These are phyloP conservation scores for Pollenia angustigena DNA, from an alignment of 2,888 invertebrate species.

Conservation along the genomic window DNA sequence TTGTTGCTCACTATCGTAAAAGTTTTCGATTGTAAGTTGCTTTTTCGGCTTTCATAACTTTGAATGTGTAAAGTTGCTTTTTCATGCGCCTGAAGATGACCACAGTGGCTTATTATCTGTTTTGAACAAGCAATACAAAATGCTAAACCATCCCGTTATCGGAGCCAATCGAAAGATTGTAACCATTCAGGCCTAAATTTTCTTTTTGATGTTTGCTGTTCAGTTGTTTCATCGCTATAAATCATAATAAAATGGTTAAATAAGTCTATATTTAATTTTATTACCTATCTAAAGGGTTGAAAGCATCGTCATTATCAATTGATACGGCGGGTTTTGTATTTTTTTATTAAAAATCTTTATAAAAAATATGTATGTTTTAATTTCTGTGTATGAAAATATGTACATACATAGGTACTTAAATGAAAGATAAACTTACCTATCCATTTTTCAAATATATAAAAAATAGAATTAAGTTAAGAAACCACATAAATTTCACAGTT, in stretches of 20 bases:
- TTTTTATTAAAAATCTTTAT: neutral
- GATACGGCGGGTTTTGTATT: no score
- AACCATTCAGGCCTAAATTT: no score
- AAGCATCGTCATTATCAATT: no score
- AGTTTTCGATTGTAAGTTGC: conserved; percentile 1
- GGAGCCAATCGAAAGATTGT: no score
- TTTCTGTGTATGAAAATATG: conserved; percentile 1
- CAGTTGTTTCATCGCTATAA: no score
- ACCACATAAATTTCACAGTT: conserved; percentile 1
- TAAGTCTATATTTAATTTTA: no score
- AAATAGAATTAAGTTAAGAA: neutral
- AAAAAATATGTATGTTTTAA: neutral
- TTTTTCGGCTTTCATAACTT: conserved; percentile 19
- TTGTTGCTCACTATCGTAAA: conserved; percentile 4
- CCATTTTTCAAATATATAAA: neutral
- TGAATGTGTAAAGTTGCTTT: conserved; percentile 7
- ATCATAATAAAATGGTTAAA: no score
- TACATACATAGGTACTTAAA: neutral
- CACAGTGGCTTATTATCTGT: conserved; percentile 27
- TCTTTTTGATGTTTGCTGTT: no score
- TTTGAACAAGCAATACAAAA: conserved; percentile 10
- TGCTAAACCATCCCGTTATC: no score
- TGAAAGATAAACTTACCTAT: neutral
- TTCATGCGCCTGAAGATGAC: conserved; percentile 35
- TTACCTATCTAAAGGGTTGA: no score